phyloP scores from a whole-genome alignment of 2,113 vertebrate genomes.

The Myotis davidii region DNA sequence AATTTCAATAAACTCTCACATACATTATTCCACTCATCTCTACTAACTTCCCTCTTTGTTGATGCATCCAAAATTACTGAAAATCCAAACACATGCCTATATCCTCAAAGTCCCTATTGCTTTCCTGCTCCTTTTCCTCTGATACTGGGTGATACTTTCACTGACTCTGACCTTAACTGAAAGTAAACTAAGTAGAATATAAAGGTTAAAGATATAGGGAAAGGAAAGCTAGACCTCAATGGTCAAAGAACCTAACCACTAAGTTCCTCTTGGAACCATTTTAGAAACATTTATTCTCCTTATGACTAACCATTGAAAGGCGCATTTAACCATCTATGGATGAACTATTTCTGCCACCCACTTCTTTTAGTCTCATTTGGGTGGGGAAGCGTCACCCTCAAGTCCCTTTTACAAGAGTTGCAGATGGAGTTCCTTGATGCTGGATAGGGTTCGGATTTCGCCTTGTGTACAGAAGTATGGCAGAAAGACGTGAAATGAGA shows the following conservation, averaged over 20 bases:
- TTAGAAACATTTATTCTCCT: neutral
- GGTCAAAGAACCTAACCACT: neutral
- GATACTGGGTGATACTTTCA: neutral
- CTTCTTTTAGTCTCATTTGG: neutral
- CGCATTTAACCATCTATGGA: neutral
- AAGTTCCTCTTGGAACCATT: neutral
- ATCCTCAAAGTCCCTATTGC: neutral
- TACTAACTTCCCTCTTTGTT: neutral
- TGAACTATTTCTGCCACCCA: neutral
- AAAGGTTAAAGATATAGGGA: neutral
- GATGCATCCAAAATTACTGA: neutral
- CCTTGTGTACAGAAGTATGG: neutral
- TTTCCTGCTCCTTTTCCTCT: neutral
- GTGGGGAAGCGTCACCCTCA: neutral
- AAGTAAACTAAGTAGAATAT: neutral
- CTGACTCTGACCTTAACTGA: neutral
- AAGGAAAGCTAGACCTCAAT: neutral
- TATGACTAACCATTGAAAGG: neutral
- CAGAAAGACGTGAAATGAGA: constrained; percentile 15
- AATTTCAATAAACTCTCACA: neutral
- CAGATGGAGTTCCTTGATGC: neutral
- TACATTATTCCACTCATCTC: neutral
- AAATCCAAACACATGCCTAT: neutral
- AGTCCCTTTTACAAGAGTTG: neutral
- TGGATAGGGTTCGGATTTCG: neutral